Percentiles rank a stretch among this genome's conserved stretches.
phyloP scores from a whole-genome alignment of 2,113 vertebrate genomes.

The Pogona vitticeps region DNA sequence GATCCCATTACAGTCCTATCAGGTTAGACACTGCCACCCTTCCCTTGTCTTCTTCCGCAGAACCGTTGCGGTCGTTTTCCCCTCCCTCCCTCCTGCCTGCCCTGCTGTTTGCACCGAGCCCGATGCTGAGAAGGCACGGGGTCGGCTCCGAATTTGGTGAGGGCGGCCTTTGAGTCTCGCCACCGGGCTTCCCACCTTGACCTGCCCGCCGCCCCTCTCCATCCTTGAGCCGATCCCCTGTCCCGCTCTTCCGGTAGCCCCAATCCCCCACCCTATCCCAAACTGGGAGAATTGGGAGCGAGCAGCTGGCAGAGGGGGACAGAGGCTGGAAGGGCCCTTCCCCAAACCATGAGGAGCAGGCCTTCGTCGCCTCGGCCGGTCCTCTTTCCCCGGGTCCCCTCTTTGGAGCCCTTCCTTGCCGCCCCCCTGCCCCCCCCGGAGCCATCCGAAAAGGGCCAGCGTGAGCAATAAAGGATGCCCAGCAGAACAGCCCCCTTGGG shows the following conservation, averaged over 20 bases:
- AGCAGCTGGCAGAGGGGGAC: too few species aligned
- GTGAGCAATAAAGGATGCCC: background rate
- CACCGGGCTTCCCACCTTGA: background rate
- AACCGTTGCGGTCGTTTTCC: too few species aligned
- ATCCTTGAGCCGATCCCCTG: background rate
- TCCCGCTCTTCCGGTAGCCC: too few species aligned
- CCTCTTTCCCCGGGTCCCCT: background rate
- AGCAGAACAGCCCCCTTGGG: too few species aligned
- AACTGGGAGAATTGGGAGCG: too few species aligned
- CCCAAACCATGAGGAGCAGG: background rate
- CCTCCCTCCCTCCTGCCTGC: background rate
- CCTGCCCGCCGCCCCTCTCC: background rate
- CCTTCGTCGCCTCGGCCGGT: too few species aligned
- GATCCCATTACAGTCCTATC: too few species aligned
- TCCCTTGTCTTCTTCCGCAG: too few species aligned
- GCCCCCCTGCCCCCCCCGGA: accelerated
- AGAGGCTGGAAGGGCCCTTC: too few species aligned
- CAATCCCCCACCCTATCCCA: too few species aligned
- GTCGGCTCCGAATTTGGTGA: background rate
- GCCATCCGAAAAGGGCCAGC: too few species aligned
- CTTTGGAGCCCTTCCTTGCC: background rate
- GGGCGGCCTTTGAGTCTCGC: background rate
- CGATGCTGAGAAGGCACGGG: background rate
- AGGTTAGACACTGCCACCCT: background rate
- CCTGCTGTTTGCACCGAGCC: too few species aligned